Evolutionary conservation across 1,140 invertebrate species (phyloP).

Genomic region (Papilio polyxenes): DNA sequence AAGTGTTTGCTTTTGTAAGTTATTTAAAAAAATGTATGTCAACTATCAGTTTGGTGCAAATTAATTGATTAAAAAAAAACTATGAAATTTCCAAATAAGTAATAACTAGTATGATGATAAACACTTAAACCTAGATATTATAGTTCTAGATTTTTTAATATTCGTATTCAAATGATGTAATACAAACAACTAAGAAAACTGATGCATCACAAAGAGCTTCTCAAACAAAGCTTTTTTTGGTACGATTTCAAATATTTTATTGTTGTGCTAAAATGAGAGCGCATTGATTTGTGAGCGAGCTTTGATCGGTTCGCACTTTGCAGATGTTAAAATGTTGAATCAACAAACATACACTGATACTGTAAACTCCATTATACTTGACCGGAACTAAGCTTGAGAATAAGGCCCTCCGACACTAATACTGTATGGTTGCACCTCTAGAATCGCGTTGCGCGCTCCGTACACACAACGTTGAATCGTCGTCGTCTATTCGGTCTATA

Average conservation of each 20-base stretch:
- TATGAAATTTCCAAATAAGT: no score
- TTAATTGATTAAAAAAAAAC: no score
- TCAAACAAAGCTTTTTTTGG: background rate
- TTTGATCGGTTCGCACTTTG: slow-evolving; percentile 14
- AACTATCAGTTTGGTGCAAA: background rate
- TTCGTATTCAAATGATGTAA: no score
- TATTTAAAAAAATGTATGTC: background rate
- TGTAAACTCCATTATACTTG: background rate
- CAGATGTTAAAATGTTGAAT: background rate
- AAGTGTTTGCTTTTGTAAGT: background rate
- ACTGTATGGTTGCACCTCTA: no score
- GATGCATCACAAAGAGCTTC: slow-evolving; percentile 6
- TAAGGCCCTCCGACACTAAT: no score
- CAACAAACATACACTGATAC: background rate
- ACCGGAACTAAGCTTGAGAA: background rate
- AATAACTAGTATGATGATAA: no score
- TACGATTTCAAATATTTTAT: slow-evolving; percentile 8
- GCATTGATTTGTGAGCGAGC: background rate
- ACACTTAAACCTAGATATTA: no score
- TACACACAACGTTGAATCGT: no score
- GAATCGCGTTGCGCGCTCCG: no score
- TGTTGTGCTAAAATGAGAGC: background rate
- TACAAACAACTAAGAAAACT: background rate
- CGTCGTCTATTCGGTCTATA: no score
- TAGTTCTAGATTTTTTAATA: no score